Percentiles rank a stretch among this genome's conserved stretches.
Conservation (phyloP, 2,797 vertebrate genomes). For the Sebastes alutus region DNA sequence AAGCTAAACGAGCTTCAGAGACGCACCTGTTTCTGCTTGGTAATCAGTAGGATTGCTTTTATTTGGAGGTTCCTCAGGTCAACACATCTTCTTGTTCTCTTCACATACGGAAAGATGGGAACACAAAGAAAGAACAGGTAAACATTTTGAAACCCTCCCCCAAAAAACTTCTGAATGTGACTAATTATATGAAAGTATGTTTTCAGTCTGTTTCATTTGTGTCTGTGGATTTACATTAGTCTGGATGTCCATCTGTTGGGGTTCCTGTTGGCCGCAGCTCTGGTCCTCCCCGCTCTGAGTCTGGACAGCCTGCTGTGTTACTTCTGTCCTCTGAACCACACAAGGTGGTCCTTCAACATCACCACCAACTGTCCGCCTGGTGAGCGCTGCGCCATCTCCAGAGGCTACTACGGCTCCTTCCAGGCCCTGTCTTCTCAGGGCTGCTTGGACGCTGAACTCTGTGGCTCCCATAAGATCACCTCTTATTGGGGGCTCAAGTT, state of each 20-base stretch:
- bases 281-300: constrained; percentile 30
- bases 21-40: constrained; percentile 62
- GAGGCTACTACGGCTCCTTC: constrained; percentile 43
- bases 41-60: constrained; percentile 48
- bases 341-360: constrained; percentile 35
- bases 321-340: constrained; percentile 67
- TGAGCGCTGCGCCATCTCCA: constrained; percentile 69
- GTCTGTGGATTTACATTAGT: constrained; percentile 37
- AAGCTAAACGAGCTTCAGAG: not conserved
- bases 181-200: not conserved
- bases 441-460: constrained; percentile 59
- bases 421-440: constrained; percentile 72
- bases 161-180: not conserved
- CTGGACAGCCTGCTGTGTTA: constrained; percentile 61
- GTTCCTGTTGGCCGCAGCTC: constrained; percentile 19
- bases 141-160: not conserved
- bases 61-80: constrained; percentile 1
- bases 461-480: constrained; percentile 38
- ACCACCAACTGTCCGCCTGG: constrained; percentile 63
- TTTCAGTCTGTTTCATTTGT: constrained; percentile 1
- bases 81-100: not conserved
- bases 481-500: constrained; percentile 27
- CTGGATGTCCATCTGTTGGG: not conserved
- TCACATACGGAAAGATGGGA: constrained; percentile 38
- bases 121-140: constrained; percentile 52